Evolutionary conservation across 2,113 vertebrate genomes (phyloP).

Genomic region (Hiodon tergisus): DNA sequence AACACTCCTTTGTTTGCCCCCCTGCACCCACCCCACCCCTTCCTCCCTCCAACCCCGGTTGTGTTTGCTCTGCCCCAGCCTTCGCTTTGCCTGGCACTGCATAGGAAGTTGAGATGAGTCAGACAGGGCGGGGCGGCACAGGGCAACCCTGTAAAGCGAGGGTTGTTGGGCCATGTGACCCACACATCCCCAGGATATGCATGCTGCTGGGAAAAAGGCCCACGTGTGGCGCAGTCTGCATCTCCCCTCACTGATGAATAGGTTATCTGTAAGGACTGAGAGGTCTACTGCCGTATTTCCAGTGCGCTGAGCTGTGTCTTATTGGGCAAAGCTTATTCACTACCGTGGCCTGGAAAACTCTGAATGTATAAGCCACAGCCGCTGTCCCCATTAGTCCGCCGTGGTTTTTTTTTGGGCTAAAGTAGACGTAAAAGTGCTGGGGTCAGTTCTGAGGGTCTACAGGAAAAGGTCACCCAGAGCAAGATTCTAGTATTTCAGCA

Average conservation of each 20-base stretch:
- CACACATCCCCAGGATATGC: no score
- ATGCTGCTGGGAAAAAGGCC: no score
- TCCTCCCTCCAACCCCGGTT: not conserved
- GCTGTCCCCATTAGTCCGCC: not conserved
- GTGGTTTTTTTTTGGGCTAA: not conserved
- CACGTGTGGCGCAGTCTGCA: not conserved
- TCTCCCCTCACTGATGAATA: slow-evolving; percentile 1
- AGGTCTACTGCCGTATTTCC: not conserved
- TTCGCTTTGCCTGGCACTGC: not conserved
- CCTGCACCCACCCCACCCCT: not conserved
- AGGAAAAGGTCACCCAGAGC: slow-evolving; percentile 39
- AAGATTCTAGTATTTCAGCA: slow-evolving; percentile 53
- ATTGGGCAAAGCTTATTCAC: not conserved
- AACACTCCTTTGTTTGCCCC: not conserved
- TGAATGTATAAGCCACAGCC: not conserved
- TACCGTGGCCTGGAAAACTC: not conserved
- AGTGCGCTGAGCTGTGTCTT: not conserved
- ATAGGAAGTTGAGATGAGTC: slow-evolving; percentile 1
- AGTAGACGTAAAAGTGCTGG: not conserved
- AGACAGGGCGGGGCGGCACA: not conserved
- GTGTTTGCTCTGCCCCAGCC: not conserved
- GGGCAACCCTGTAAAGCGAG: not conserved
- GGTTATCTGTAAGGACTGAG: not conserved
- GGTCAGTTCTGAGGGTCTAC: not conserved
- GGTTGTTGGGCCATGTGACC: no score